Conservation (phyloP, 2,797 vertebrate species). For the Uromys caudimaculatus region DNA sequence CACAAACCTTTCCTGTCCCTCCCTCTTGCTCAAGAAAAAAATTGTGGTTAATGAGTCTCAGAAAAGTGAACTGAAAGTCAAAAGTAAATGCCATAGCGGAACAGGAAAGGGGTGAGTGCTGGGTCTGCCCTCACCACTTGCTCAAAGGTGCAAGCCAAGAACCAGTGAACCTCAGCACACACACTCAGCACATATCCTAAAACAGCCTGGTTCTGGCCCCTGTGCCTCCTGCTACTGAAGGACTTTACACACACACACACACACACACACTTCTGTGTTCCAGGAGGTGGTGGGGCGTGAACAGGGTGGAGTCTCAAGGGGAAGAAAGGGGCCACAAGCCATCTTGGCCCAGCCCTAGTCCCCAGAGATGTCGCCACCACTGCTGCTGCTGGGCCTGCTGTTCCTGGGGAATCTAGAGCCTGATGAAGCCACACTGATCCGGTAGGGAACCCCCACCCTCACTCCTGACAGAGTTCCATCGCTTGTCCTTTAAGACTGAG, state of each 20-base stretch:
- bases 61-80: conserved; percentile 65
- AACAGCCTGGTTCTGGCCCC: background rate
- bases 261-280: background rate
- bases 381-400: background rate
- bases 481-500: background rate
- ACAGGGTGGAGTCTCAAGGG: conserved; percentile 20
- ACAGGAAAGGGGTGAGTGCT: background rate
- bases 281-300: background rate
- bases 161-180: background rate
- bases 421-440: background rate
- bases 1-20: background rate
- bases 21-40: background rate
- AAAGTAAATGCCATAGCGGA: background rate
- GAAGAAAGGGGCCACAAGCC: background rate
- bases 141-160: fast-evolving
- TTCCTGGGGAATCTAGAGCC: background rate
- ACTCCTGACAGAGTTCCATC: background rate
- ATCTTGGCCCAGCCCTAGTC: background rate
- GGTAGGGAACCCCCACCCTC: conserved; percentile 60
- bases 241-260: background rate
- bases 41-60: conserved; percentile 67
- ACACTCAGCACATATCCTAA: background rate
- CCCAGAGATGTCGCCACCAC: conserved; percentile 33
- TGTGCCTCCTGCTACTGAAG: background rate
- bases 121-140: background rate